Evolutionary conservation across 2,113 vertebrate genomes (phyloP).

Genomic region (Phyllopteryx taeniolatus): DNA sequence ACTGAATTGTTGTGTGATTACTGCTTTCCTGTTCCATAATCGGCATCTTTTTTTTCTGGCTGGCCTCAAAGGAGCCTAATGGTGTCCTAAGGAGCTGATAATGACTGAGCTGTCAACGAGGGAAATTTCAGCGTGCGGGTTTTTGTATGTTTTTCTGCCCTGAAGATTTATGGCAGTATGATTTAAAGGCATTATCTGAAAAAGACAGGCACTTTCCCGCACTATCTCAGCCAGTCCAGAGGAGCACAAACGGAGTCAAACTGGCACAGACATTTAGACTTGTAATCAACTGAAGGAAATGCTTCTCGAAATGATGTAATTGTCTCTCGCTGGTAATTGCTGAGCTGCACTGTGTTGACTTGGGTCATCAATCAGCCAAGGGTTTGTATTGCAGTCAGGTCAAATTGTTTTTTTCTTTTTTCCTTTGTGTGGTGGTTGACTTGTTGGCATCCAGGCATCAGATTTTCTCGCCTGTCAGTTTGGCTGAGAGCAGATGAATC

Average conservation of each 20-base stretch:
- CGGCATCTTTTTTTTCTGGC: slow-evolving; percentile 21
- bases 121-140: slow-evolving; percentile 7
- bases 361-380: neutral
- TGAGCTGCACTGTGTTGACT: slow-evolving; percentile 1
- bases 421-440: neutral
- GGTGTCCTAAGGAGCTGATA: slow-evolving; percentile 34
- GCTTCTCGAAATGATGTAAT: neutral
- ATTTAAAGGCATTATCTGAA: slow-evolving; percentile 47
- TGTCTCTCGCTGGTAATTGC: slow-evolving; percentile 8
- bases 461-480: neutral
- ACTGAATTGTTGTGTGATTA: neutral
- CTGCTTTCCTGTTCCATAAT: slow-evolving; percentile 17
- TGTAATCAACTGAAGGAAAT: neutral
- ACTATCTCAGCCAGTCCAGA: slow-evolving; percentile 45
- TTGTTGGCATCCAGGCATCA: neutral
- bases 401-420: neutral
- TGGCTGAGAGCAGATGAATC: neutral
- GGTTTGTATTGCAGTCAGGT: slow-evolving; percentile 1
- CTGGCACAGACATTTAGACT: slow-evolving; percentile 15
- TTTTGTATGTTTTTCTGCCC: slow-evolving; percentile 20
- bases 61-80: slow-evolving; percentile 22
- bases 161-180: slow-evolving; percentile 42
- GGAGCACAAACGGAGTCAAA: slow-evolving; percentile 27
- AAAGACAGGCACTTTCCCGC: slow-evolving; percentile 31
- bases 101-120: slow-evolving; percentile 35